Evolutionary conservation across 1,140 invertebrate species (phyloP).

Genomic region (Drosophila ogumai): DNA sequence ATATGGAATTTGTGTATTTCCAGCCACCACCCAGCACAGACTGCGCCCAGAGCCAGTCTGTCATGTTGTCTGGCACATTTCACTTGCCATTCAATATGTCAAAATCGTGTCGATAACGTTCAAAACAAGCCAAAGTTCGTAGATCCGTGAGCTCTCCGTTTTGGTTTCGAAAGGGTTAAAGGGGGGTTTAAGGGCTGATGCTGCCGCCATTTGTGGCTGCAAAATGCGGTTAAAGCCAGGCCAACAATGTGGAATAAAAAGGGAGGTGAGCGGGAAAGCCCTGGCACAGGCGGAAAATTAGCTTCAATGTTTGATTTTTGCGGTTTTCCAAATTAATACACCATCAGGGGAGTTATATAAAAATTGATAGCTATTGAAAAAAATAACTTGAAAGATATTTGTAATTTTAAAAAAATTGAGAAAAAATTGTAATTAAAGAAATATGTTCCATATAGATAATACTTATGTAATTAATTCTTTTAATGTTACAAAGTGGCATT

Average conservation of each 20-base stretch:
- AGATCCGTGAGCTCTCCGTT: not conserved
- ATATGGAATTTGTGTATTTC: not conserved
- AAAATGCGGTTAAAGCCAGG: conserved; percentile 38
- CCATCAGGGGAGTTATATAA: not conserved
- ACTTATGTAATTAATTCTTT: too few species aligned
- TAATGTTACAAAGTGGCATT: too few species aligned
- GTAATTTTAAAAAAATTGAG: not conserved
- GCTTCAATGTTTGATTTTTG: conserved; percentile 2
- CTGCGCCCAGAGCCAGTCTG: conserved; percentile 30
- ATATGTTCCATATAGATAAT: too few species aligned
- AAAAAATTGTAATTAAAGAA: too few species aligned
- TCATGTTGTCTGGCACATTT: conserved; percentile 71
- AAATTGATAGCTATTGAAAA: not conserved
- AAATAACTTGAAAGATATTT: not conserved
- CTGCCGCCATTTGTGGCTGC: conserved; percentile 52
- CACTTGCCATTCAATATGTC: conserved; percentile 82
- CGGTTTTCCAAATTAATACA: conserved; percentile 5
- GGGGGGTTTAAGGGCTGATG: conserved; percentile 10
- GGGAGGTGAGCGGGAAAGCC: too few species aligned
- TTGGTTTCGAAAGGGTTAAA: not conserved
- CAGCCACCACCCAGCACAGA: conserved; percentile 11
- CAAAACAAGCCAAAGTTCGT: conserved; percentile 57
- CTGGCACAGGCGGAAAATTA: not conserved
- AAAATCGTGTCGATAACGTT: conserved; percentile 83
- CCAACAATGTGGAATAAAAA: not conserved